Evolutionary conservation across 2,113 vertebrate genomes (phyloP), one percentile per base, ranked within the genome.

Genomic region (Charina bottae): DNA sequence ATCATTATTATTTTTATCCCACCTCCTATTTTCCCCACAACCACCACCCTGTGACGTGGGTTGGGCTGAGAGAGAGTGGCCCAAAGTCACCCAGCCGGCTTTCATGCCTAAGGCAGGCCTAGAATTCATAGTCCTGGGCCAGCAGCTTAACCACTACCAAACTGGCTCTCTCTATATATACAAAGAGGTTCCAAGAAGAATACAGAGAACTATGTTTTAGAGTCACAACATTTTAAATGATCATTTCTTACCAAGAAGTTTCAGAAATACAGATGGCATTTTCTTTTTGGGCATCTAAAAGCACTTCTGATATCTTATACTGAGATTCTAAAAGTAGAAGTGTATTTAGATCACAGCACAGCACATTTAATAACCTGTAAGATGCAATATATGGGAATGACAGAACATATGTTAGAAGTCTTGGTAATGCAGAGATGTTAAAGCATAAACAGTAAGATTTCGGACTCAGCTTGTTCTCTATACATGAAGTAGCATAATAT

Each of bases 301-400:
- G 97, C 94, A 98, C 95, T 95, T 98, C 96, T 93, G 98, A 98
- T 94, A 99, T 95, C 87, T 97, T 97, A 95, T 98, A 99, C 91
- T 98, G 99, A 95, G 98, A 97, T 96, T 99, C 98, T 95, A 99
- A 95, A 42, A 99, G 97, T 84, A 99, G 97, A 64, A 99, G 98
- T 3, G 97, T 98, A 95, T 99, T 98, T 95, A 99, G 97, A 93
- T 98, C 98, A 97, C 98, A 99, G 97, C 99, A 99, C 0, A 99
- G 91, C 83, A 99, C 97, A 88, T 97, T 98, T 92, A 99, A 96
- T 90, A 99, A 96, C 95, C 99, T 99, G 95, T 60, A 95, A 26
- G 85, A 95, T 92, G 59, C 89, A 83, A 96, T 21, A 92, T 64
- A 85, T 83, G 37, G 64, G 88, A 95, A 93, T 24, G 19, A 92